Base-by-base conservation (phyloP, 2,888 invertebrate genomes). In the Leucoptera coffeella region DNA sequence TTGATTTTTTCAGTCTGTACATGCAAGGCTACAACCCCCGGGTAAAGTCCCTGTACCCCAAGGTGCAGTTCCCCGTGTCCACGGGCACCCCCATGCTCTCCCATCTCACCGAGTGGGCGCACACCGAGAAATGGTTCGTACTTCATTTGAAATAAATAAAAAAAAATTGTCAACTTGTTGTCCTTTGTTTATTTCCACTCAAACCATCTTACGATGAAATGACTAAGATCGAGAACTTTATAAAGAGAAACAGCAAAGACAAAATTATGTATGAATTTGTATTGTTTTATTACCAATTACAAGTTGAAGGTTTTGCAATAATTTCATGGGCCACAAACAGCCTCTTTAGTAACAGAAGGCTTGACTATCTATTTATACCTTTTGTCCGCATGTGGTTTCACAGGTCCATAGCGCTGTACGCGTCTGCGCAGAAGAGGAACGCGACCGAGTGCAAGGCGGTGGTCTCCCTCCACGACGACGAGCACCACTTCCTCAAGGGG, bases 61-160 rank as follows among this genome's bases (percentile, higher is more conserved):
- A 67, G 26, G 60, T 88, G 0, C 43, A 77, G 23, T 87, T 78
- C 40, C 93, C 93, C 0, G 91, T 92, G 1, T 82, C 87, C 2
- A 71, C 82, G 5, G 82, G 84, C 14, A 94, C 93, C 0, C 82
- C 86, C 0, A 81, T 82, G 67, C 71, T 93, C 23, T 80, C 87
- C 1, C 81, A 88, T 3, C 54, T 84, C 10, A 74, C 93, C 9
- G 74, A 76, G 35, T 94, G 92, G 91, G 84, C 87, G 33, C 92
- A 94, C 39, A 54, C 62, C 3, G 77, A 78, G 28, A 73, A 75
- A 32, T 84, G 84, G 82, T 62, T 42, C 37, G 37, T 25, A 12
- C 11, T 15, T 21, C 12, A 11, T 3, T 14, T 4, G 5, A 12
- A 8, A 23, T 12, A 23, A 8, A n/a, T 6, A 21, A 5, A 21